These are phyloP conservation scores for Psephotus haematonotus DNA, from an alignment of 2,113 vertebrate species.

Conservation along the genomic window DNA sequence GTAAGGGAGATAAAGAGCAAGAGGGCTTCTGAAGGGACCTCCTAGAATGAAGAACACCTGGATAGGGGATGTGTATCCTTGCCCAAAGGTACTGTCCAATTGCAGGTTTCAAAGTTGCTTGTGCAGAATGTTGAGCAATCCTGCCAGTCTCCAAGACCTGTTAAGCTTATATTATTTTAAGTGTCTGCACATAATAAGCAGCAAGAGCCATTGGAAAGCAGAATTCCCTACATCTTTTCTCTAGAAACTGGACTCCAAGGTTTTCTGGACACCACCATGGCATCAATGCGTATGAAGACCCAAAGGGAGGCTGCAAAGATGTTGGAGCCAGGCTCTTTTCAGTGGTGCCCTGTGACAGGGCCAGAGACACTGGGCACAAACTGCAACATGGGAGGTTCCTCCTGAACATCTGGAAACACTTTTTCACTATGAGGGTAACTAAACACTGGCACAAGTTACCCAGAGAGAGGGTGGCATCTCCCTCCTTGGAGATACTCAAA, in stretches of 20 bases:
- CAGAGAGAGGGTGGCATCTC: background rate
- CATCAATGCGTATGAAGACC: background rate
- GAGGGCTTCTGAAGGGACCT: background rate
- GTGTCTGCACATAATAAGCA: background rate
- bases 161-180: background rate
- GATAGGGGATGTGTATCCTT: background rate
- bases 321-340: background rate
- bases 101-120: background rate
- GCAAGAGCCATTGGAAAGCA: background rate
- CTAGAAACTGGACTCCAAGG: background rate
- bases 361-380: background rate
- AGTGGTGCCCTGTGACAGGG: background rate
- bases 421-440: background rate
- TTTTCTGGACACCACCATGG: background rate
- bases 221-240: background rate
- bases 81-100: background rate
- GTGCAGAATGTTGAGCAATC: background rate
- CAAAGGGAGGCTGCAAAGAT: background rate
- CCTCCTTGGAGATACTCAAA: background rate
- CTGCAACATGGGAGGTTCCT: background rate
- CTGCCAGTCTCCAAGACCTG: background rate
- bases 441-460: background rate
- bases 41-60: background rate
- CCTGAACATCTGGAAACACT: background rate
- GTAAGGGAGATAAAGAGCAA: background rate